phyloP scores from a whole-genome alignment of 2,888 invertebrate genomes.

The Acanthosepion lycidas region DNA sequence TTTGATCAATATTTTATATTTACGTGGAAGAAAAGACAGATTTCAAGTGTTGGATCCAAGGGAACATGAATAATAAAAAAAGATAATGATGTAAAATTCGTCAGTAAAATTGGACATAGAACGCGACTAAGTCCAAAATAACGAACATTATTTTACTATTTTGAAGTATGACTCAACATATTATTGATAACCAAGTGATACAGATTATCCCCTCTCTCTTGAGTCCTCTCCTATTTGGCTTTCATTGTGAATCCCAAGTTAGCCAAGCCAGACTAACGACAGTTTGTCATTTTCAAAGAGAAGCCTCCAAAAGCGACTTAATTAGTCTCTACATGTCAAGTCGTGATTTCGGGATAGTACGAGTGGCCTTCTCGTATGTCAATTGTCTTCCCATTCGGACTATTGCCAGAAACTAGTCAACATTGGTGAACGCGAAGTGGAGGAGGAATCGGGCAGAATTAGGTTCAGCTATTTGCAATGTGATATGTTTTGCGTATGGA shows the following conservation, averaged over 20 bases:
- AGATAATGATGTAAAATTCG: too few relatives aligned
- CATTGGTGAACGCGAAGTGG: not conserved
- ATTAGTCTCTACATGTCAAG: slow-evolving; percentile 33
- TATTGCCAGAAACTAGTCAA: not conserved
- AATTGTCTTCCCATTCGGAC: not conserved
- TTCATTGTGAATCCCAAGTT: not conserved
- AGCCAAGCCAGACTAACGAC: slow-evolving; percentile 7
- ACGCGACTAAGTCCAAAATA: too few relatives aligned
- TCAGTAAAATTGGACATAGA: too few relatives aligned
- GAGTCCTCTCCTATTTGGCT: not conserved
- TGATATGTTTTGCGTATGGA: not conserved
- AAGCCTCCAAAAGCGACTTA: not conserved
- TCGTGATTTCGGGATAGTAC: not conserved
- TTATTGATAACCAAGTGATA: not conserved
- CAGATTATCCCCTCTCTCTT: not conserved
- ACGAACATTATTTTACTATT: not conserved
- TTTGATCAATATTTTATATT: too few relatives aligned
- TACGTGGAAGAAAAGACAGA: too few relatives aligned
- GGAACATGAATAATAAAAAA: too few relatives aligned
- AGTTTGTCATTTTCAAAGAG: not conserved
- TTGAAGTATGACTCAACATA: not conserved
- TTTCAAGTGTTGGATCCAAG: too few relatives aligned
- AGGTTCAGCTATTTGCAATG: not conserved
- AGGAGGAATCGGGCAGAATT: not conserved
- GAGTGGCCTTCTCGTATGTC: not conserved